Conservation (phyloP, 2,113 vertebrate species). For the Pterocles orientalis region DNA sequence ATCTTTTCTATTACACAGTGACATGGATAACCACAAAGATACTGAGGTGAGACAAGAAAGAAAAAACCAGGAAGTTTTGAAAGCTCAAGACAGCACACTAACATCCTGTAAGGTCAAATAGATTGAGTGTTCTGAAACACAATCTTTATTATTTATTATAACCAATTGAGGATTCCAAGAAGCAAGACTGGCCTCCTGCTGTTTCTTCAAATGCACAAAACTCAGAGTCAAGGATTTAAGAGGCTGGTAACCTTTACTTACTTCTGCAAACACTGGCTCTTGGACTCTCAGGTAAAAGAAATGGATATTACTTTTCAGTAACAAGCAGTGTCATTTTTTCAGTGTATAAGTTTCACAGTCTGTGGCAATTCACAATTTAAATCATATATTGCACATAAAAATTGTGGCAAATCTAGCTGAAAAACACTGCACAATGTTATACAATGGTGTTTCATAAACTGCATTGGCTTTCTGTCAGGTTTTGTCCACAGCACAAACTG, state of each 20-base stretch:
- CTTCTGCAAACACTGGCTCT: background rate
- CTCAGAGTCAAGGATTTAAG: background rate
- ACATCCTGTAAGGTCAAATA: background rate
- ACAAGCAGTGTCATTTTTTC: background rate
- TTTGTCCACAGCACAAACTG: background rate
- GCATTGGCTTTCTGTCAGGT: background rate
- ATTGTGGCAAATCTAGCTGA: background rate
- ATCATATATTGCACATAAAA: background rate
- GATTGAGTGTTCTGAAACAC: background rate
- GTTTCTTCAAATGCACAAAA: background rate
- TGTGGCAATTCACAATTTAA: background rate
- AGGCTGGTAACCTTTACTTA: background rate
- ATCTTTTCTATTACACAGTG: background rate
- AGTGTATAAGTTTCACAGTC: background rate
- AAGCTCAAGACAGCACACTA: background rate
- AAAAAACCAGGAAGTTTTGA: background rate
- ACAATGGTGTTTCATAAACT: background rate
- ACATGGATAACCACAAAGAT: background rate
- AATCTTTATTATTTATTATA: background rate
- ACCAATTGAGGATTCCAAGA: background rate
- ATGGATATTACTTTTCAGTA: background rate
- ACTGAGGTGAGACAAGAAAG: background rate
- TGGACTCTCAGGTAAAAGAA: background rate
- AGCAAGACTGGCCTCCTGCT: background rate
- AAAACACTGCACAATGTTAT: background rate